Conservation (phyloP, 2,888 invertebrate species). For the Chloroclysta siterata region DNA sequence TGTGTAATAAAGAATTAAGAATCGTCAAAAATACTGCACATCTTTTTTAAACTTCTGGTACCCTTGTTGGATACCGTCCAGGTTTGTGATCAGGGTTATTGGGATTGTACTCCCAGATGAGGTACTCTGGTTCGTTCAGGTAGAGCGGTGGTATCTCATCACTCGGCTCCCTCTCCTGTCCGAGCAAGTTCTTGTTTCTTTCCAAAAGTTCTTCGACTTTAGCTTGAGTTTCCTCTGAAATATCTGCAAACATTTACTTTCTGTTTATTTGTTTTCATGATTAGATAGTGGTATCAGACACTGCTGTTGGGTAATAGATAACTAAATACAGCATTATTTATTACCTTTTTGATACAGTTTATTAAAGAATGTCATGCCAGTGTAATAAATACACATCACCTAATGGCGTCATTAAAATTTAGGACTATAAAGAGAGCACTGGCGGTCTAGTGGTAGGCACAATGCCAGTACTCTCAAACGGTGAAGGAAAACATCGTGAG, state of each 20-base stretch:
- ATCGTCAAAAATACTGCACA: neutral
- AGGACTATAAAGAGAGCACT: too few species aligned
- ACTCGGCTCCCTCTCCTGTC: constrained; percentile 68
- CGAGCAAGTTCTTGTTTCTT: constrained; percentile 72
- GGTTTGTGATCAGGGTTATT: constrained; percentile 76
- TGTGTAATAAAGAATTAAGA: too few species aligned
- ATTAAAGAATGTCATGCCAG: too few species aligned
- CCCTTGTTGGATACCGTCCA: constrained; percentile 70
- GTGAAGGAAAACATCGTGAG: too few species aligned
- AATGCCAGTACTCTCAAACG: too few species aligned
- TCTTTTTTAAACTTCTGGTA: constrained; percentile 67
- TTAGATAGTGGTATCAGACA: constrained; percentile 10
- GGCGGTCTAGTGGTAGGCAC: too few species aligned
- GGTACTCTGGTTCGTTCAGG: constrained; percentile 78
- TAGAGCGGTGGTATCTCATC: constrained; percentile 78
- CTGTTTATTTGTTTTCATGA: constrained; percentile 6
- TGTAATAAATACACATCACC: too few species aligned
- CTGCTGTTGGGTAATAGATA: neutral
- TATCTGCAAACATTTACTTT: constrained; percentile 53
- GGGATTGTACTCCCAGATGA: constrained; percentile 81
- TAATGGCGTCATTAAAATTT: too few species aligned
- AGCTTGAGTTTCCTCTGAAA: constrained; percentile 72
- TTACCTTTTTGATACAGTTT: too few species aligned
- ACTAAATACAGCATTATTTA: neutral
- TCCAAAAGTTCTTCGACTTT: constrained; percentile 74